Conservation (phyloP, 2,888 invertebrate genomes). For the Pseudococcus viburni region DNA sequence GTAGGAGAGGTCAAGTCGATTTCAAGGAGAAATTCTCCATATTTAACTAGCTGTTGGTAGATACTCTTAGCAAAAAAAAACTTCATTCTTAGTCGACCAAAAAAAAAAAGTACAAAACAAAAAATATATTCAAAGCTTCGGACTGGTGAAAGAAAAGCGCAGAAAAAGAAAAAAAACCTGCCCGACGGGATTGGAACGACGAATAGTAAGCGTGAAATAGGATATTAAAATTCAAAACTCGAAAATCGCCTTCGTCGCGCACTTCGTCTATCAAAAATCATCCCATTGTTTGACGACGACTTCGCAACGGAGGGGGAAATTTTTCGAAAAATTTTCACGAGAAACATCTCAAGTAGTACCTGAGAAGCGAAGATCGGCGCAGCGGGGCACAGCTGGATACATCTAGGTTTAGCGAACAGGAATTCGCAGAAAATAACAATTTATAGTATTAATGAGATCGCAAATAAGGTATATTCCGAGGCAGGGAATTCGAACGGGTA, state of each 20-base stretch:
- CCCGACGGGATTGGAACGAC: neutral
- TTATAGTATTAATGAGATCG: slow-evolving; percentile 52
- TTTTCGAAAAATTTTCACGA: neutral
- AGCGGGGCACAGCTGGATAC: neutral
- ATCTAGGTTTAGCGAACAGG: neutral
- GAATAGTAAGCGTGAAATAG: neutral
- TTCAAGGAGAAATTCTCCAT: too few species aligned
- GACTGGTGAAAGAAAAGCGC: neutral
- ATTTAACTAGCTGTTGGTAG: too few species aligned
- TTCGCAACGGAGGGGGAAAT: neutral
- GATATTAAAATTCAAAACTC: slow-evolving; percentile 41
- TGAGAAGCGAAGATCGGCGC: neutral
- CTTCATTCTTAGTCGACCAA: too few species aligned
- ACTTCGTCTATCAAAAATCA: slow-evolving; percentile 18
- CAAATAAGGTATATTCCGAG: slow-evolving; percentile 51
- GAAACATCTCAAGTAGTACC: slow-evolving; percentile 4
- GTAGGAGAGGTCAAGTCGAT: too few species aligned
- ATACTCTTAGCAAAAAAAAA: too few species aligned
- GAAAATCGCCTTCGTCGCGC: slow-evolving; percentile 1
- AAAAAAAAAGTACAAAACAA: neutral
- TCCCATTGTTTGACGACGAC: slow-evolving; percentile 3
- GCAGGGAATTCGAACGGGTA: slow-evolving; percentile 49
- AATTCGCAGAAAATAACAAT: slow-evolving; percentile 51
- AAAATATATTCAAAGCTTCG: too few species aligned
- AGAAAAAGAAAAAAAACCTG: neutral